Percentiles rank a stretch among this genome's conserved stretches.
These are phyloP conservation scores for Crocidura indochinensis DNA, from an alignment of 2,797 vertebrate species.

Conservation along the genomic window DNA sequence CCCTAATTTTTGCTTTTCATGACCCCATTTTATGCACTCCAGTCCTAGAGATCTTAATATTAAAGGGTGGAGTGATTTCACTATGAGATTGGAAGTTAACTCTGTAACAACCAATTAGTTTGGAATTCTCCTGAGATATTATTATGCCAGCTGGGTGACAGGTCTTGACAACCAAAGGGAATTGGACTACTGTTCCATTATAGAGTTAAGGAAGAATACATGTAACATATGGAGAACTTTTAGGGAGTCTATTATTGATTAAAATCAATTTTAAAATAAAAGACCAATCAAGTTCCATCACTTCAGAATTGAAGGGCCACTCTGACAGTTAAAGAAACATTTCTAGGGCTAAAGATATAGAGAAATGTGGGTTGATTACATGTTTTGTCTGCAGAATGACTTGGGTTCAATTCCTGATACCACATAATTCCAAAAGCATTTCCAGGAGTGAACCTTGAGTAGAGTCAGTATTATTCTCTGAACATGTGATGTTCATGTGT, in stretches of 20 bases:
- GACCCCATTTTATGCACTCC: background rate
- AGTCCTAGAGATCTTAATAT: background rate
- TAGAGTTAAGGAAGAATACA: background rate
- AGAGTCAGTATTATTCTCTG: no score
- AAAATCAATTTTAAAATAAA: background rate
- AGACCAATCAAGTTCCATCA: background rate
- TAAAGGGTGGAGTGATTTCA: background rate
- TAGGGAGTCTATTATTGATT: background rate
- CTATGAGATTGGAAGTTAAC: background rate
- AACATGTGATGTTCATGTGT: no score
- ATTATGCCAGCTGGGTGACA: background rate
- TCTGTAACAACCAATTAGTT: background rate
- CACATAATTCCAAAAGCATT: no score
- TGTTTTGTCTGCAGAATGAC: no score
- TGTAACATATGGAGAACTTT: background rate
- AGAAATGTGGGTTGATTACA: no score
- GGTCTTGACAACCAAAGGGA: background rate
- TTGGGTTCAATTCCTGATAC: no score
- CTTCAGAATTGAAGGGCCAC: background rate
- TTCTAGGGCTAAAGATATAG: no score
- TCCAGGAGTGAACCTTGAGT: no score
- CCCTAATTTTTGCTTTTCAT: background rate
- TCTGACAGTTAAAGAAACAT: background rate
- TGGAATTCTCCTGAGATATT: background rate
- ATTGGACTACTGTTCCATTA: background rate